Evolutionary conservation across 2,113 vertebrate species (phyloP).

Genomic region (Lontra canadensis): DNA sequence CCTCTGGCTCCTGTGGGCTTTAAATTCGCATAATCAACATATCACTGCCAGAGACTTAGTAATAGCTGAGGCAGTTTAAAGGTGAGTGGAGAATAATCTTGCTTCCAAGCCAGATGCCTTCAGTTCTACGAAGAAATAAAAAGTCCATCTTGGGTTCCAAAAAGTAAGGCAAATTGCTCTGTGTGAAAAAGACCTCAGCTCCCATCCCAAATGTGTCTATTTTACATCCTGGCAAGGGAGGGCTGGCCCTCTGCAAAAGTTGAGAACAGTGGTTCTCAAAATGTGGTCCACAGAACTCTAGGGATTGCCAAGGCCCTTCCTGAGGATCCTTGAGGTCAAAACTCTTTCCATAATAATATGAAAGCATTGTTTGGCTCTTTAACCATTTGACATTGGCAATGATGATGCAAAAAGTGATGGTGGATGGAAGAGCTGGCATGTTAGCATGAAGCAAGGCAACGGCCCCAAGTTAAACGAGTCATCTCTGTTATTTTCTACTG

Average conservation of each 20-base stretch:
- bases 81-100: conserved; percentile 71
- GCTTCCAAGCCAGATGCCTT: conserved; percentile 70
- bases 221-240: not conserved
- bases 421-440: not conserved
- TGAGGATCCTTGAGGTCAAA: not conserved
- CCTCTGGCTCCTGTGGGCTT: conserved; percentile 68
- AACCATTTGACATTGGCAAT: not conserved
- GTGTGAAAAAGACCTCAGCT: conserved; percentile 34
- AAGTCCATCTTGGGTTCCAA: conserved; percentile 47
- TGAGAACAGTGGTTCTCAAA: conserved; percentile 30
- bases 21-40: conserved; percentile 80
- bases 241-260: conserved; percentile 34
- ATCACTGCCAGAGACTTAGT: conserved; percentile 74
- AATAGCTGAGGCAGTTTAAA: conserved; percentile 74
- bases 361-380: conserved; percentile 1
- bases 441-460: not conserved
- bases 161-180: conserved; percentile 61
- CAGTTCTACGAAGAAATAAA: conserved; percentile 68
- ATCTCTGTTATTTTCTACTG: not conserved
- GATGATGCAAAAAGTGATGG: not conserved
- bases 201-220: conserved; percentile 26
- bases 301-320: not conserved
- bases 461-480: not conserved
- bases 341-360: conserved; percentile 18
- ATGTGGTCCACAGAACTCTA: not conserved